phyloP scores from a whole-genome alignment of 2,113 vertebrate genomes.

The Oenanthe melanoleuca region DNA sequence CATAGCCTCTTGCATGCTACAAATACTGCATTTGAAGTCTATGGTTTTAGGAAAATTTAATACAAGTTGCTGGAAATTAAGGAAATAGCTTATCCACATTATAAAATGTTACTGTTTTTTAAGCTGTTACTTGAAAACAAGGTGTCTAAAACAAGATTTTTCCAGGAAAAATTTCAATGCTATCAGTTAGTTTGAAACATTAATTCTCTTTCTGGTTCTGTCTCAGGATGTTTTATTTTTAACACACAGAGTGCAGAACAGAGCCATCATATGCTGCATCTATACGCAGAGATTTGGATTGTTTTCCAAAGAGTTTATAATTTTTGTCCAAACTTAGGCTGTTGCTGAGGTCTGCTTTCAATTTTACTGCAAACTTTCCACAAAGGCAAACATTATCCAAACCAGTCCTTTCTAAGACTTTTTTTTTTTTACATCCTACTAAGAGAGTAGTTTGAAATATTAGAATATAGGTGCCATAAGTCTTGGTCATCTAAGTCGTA shows the following conservation, averaged over 20 bases:
- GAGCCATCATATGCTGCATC: not conserved
- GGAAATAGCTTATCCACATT: not conserved
- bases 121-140: not conserved
- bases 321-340: not conserved
- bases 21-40: not conserved
- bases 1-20: not conserved
- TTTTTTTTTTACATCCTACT: not conserved
- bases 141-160: not conserved
- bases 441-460: not conserved
- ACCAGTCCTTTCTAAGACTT: fast-evolving
- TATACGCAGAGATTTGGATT: not conserved
- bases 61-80: constrained; percentile 3
- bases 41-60: not conserved
- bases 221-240: not conserved
- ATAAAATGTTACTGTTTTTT: not conserved
- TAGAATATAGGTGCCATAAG: not conserved
- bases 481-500: not conserved
- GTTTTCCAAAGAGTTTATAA: not conserved
- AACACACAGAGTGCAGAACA: not conserved
- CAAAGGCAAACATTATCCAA: not conserved
- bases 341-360: not conserved
- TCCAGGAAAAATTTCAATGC: not conserved
- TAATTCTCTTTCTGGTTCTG: not conserved
- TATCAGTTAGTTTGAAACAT: not conserved
- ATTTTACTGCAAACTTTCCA: not conserved